Evolutionary conservation across 2,797 vertebrate species (phyloP).

Genomic region (Sciurus vulgaris): DNA sequence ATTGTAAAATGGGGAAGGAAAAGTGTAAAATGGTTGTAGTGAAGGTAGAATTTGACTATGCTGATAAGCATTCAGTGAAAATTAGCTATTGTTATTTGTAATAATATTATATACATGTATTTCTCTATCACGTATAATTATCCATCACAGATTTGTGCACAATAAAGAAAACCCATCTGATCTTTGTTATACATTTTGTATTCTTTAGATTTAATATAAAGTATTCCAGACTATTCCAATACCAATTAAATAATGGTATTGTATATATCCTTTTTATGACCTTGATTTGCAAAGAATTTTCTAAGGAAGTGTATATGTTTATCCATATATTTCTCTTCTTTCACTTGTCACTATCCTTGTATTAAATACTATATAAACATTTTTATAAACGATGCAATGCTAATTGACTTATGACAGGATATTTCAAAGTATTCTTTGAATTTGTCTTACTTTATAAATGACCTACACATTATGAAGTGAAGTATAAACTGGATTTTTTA

Average conservation of each 20-base stretch:
- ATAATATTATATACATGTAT: not conserved
- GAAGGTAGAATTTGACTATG: not conserved
- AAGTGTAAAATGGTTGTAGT: not conserved
- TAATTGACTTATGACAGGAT: not conserved
- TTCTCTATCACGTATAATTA: not conserved
- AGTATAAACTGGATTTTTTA: not conserved
- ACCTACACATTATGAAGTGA: not conserved
- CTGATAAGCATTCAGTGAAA: not conserved
- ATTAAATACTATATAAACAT: not conserved
- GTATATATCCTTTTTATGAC: not conserved
- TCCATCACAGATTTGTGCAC: not conserved
- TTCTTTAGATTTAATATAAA: not conserved
- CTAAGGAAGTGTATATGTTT: not conserved
- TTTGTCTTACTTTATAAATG: not conserved
- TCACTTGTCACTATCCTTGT: not conserved
- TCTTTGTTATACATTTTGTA: not conserved
- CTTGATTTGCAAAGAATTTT: conserved; percentile 39
- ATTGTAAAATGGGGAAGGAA: not conserved
- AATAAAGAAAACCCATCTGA: not conserved
- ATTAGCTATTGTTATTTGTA: not conserved
- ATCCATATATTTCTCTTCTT: not conserved
- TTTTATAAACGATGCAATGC: not conserved
- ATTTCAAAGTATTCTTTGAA: not conserved
- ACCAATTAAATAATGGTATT: not conserved
- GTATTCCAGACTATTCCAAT: not conserved